Evolutionary conservation across 2,797 vertebrate genomes (phyloP), one percentile per base, ranked within the genome.

Genomic region (Fringilla coelebs): DNA sequence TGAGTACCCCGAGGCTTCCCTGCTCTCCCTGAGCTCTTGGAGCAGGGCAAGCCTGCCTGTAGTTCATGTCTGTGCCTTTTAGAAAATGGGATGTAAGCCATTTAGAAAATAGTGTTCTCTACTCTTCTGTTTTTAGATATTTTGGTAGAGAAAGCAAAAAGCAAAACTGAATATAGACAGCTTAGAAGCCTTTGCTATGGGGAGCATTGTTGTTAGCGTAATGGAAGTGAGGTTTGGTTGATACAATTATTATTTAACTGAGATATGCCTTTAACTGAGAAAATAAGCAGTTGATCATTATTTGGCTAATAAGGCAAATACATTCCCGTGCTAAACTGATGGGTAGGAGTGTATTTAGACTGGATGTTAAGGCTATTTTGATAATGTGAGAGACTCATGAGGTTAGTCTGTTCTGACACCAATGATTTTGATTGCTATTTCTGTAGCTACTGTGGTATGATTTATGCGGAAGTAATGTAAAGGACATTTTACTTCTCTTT

Each of bases 1-100:
- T 0, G 0, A 15, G 32, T 73, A 28, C 46, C 67, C 51, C 0
- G 1, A 41, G 57, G 68, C 76, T 79, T 52, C 55, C 40, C 2
- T 0, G 3, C 45, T 78, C 49, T 84, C 20, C 73, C n/a, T 3
- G 3, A 60, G 61, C 45, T 60, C 51, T 54, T 34, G 60, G 70
- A 86, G 21, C 7, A 2, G 25, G n/a, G 3, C 40, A 65, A 70
- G 21, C 51, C 54, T 68, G 13, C 17, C 54, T 85, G 48, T 36
- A 43, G 1, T 31, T 93, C 22, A 25, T 28, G 15, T 54, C 25
- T 51, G 48, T 40, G 31, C 43, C 31, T 54, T 51, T 40, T 46
- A n/a, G 48, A 51, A 83, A 74, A 60, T n/a, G 31, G 19, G 10
- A 19, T 66, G 38, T 25, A 46, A 76, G 40, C 36, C 54, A 13